Evolutionary conservation across 2,888 invertebrate species (phyloP).

Genomic region (Eremobia ochroleuca): DNA sequence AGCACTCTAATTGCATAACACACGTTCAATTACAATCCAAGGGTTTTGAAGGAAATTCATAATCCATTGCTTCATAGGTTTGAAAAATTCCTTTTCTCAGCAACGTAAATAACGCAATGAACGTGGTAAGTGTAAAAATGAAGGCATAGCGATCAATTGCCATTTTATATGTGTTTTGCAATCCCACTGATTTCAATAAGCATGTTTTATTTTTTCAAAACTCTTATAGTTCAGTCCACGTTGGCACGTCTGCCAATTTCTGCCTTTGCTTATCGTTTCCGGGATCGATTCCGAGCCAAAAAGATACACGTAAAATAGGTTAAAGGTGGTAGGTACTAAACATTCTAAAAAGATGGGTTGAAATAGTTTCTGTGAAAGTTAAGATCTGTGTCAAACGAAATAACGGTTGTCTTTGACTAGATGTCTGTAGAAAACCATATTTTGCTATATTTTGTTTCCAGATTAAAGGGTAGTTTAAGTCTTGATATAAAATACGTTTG

Average conservation of each 20-base stretch:
- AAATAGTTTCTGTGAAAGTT: slow-evolving; percentile 22
- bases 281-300: slow-evolving; percentile 49
- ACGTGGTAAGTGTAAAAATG: neutral
- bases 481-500: slow-evolving; percentile 14
- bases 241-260: slow-evolving; percentile 53
- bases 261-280: slow-evolving; percentile 45
- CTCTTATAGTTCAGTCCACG: slow-evolving; percentile 16
- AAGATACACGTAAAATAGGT: slow-evolving; percentile 47
- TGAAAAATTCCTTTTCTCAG: no score
- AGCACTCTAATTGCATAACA: neutral
- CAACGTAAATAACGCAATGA: neutral
- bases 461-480: slow-evolving; percentile 7
- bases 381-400: neutral
- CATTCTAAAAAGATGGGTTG: slow-evolving; percentile 26
- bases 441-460: slow-evolving; percentile 6
- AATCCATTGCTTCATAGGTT: neutral
- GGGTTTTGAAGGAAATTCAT: neutral
- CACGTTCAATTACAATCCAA: neutral
- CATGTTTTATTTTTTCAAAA: slow-evolving; percentile 11
- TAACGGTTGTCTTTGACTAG: slow-evolving; percentile 5
- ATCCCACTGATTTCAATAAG: neutral
- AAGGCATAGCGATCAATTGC: neutral
- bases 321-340: slow-evolving; percentile 40
- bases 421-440: slow-evolving; percentile 37
- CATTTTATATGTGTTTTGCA: neutral